Base-by-base conservation (phyloP, 2,888 invertebrate genomes). In the Helicoverpa assulta region DNA sequence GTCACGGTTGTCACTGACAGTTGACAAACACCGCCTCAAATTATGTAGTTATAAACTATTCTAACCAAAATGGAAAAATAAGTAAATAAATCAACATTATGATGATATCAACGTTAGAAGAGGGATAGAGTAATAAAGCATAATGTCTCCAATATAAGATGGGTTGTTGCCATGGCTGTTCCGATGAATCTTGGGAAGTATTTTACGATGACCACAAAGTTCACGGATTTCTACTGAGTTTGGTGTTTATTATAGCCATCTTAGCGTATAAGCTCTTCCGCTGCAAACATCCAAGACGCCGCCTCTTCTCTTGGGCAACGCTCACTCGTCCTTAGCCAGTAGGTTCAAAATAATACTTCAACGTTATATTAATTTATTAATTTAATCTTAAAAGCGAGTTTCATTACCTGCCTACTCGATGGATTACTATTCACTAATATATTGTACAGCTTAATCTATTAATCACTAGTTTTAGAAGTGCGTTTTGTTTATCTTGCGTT, bases 211-310 rank as follows among this genome's bases (percentile, higher is more conserved):
- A 88, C 37, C 81, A 88, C 70, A 90, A 87, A 72, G 58, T 73
- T 7, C 70, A 86, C 18, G 82, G 79, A 56, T 69, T 88, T n/a
- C 57, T 91, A 2, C 0, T 89, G n/a, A 81, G 80, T 40, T 73
- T 91, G 26, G 5, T 85, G 10, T 14, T 89, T 5, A 59, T 92
- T 0, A 77, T 82, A 21, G 12, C 86, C 10, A 73, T 84, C 29
- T 83, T 93, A 16, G 84, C 84, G 12, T 92, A 90, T 72, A 83
- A 78, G 67, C 57, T 92, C 6, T 90, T 76, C 67, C 82, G 86
- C 65, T 91, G 91, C 63, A 76, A 78, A 37, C 82, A 89, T 70
- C 88, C 89, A 0, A 78, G 87, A 26, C 81, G 82, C 14, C 73
- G 73, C 18, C 54, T 88, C 5, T 18, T 85, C 4, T 83, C 83